Base-by-base conservation (phyloP, 2,888 invertebrate species). In the Electrophaes corylata region DNA sequence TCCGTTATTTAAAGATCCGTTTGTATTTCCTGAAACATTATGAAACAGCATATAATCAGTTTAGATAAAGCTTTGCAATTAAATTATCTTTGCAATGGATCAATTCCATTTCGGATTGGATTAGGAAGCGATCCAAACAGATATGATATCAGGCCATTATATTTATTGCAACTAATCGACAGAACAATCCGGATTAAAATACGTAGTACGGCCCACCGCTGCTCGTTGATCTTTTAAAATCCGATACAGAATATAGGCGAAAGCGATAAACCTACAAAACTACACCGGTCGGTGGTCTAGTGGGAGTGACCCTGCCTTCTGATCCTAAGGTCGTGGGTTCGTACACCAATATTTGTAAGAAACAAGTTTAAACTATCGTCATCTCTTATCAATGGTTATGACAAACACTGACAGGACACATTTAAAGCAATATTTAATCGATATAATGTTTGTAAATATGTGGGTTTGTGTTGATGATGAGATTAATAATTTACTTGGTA, bases 141-240 rank as follows among this genome's bases (percentile, higher is more conserved):
- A 46, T 35, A 19, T 41, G 12, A 47, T 39, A 53, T 41, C 48
- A 11, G 16, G 19, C 57, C 10, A 37, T 62, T 64, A 71, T 67
- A 72, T 69, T 68, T 72, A 75, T 68, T 66, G 69, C 60, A 60
- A 53, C 65, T 66, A 69, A 66, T 70, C 66, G 67, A 58, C 66
- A 58, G 57, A 62, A 60, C 69, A 60, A 69, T 70, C 64, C 64
- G 65, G 60, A 19, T 61, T 56, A 59, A 59, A 63, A 57, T 62
- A 54, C 16, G 37, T 16, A 19, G 51, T 12, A 45, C 43, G 45
- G 48, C 40, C 48, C 46, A 44, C 57, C 53, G 53, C 18, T 41
- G 37, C 39, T 47, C 45, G 40, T 26, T 33, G 54, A 47, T 47
- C 54, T 54, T 54, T 29, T 20, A 39, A 53, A 19, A 14, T 5